phyloP scores from a whole-genome alignment of 2,113 vertebrate genomes.

The Paradoxurus hermaphroditus region DNA sequence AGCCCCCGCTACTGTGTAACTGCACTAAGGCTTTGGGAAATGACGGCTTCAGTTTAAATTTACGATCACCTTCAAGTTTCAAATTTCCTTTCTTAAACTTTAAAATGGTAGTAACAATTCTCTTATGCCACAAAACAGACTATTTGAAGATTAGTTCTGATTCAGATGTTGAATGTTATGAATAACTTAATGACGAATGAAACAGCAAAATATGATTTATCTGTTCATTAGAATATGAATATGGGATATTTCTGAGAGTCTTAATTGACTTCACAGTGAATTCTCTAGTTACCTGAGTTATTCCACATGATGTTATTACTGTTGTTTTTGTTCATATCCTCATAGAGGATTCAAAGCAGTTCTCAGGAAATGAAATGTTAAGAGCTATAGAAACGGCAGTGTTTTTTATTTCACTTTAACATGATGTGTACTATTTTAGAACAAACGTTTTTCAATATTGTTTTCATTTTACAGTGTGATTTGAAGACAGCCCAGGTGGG shows the following conservation, averaged over 20 bases:
- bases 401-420: constrained; percentile 44
- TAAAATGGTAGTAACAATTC: constrained; percentile 26
- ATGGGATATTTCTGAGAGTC: constrained; percentile 43
- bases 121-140: constrained; percentile 49
- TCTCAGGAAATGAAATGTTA: constrained; percentile 48
- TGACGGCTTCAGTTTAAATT: constrained; percentile 48
- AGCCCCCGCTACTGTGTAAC: background rate
- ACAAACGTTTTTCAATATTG: constrained; percentile 41
- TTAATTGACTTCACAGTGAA: constrained; percentile 25
- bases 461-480: constrained; percentile 43
- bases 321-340: constrained; percentile 26
- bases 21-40: constrained; percentile 41
- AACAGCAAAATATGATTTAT: constrained; percentile 56
- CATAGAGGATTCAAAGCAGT: constrained; percentile 19
- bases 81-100: constrained; percentile 62
- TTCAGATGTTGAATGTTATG: constrained; percentile 54
- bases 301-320: constrained; percentile 41
- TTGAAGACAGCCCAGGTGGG: background rate
- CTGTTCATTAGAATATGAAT: constrained; percentile 46
- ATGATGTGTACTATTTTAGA: background rate
- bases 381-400: constrained; percentile 16
- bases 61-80: constrained; percentile 22
- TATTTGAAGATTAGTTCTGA: constrained; percentile 51
- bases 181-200: constrained; percentile 60
- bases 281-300: constrained; percentile 36